A percentile compares a stretch with the other conserved stretches of the same genome.
These are phyloP conservation scores for Brevimyrus niger DNA, from an alignment of 2,113 vertebrate species.

Conservation along the genomic window DNA sequence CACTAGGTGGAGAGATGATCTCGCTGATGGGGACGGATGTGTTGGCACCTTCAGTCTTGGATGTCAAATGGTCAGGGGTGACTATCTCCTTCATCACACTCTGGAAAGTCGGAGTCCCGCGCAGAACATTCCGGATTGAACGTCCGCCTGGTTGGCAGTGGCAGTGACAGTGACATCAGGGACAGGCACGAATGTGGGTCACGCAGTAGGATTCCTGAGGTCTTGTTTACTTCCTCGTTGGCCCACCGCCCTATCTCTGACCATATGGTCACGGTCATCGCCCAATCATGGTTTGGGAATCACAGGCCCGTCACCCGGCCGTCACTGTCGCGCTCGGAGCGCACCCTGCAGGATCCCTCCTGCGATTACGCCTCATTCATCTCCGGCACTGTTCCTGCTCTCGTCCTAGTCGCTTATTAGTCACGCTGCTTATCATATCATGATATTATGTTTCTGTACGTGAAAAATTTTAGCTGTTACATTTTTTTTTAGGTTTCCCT, in stretches of 20 bases:
- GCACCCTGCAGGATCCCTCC: not conserved
- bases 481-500: not conserved
- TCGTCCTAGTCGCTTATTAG: not conserved
- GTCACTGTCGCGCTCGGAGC: not conserved
- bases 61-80: not conserved
- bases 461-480: not conserved
- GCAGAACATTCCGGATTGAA: not conserved
- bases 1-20: not conserved
- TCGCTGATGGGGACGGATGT: not conserved
- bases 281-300: not conserved
- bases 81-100: not conserved
- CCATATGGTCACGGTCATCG: not conserved
- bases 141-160: not conserved
- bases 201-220: not conserved
- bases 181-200: not conserved
- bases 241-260: not conserved
- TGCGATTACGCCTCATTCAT: not conserved
- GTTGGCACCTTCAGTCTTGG: not conserved
- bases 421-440: not conserved
- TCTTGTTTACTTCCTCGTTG: not conserved
- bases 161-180: not conserved
- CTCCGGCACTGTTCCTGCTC: not conserved
- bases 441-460: not conserved
- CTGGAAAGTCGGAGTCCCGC: not conserved
- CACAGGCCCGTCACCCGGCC: not conserved